Percentiles rank a stretch among this genome's conserved stretches.
These are phyloP conservation scores for Drosophila rubida DNA, from an alignment of 2,888 invertebrate genomes.

Conservation along the genomic window DNA sequence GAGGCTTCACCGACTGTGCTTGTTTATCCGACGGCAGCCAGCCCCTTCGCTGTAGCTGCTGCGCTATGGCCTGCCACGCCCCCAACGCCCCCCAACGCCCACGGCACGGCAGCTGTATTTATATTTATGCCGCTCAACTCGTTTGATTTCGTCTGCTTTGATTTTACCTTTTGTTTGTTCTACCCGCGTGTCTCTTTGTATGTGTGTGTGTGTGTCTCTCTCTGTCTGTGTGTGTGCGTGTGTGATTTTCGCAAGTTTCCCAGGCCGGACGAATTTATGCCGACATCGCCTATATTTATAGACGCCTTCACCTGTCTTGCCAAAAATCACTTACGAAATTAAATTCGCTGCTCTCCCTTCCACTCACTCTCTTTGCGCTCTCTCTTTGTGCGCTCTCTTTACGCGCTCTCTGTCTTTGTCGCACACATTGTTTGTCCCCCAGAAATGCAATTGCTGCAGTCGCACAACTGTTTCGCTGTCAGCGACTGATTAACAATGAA, in stretches of 20 bases:
- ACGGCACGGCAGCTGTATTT: background rate
- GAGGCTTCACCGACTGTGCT: too few species aligned
- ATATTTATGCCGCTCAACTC: slow-evolving; percentile 34
- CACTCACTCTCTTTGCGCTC: background rate
- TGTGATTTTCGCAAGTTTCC: slow-evolving; percentile 1
- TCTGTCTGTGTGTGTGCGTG: slow-evolving; percentile 15
- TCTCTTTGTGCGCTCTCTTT: slow-evolving; percentile 2
- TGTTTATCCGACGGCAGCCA: slow-evolving; percentile 37
- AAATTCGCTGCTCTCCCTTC: slow-evolving; percentile 60
- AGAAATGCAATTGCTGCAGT: slow-evolving; percentile 26
- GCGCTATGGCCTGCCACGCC: slow-evolving; percentile 11
- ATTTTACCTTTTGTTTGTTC: slow-evolving; percentile 34
- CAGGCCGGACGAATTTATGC: slow-evolving; percentile 57
- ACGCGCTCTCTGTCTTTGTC: too few species aligned
- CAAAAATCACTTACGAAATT: slow-evolving; percentile 76
- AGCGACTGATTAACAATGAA: background rate
- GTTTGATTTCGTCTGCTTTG: slow-evolving; percentile 58
- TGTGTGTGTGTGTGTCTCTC: slow-evolving; percentile 11
- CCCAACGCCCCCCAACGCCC: background rate
- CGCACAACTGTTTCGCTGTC: background rate
- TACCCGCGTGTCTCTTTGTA: too few species aligned
- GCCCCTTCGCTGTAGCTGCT: slow-evolving; percentile 41
- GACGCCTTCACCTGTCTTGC: slow-evolving; percentile 71
- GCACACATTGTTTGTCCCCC: slow-evolving; percentile 26
- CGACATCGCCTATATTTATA: slow-evolving; percentile 72